Evolutionary conservation across 2,888 invertebrate genomes (phyloP), one percentile per base, ranked within the genome.

Genomic region (Plebejus argus): DNA sequence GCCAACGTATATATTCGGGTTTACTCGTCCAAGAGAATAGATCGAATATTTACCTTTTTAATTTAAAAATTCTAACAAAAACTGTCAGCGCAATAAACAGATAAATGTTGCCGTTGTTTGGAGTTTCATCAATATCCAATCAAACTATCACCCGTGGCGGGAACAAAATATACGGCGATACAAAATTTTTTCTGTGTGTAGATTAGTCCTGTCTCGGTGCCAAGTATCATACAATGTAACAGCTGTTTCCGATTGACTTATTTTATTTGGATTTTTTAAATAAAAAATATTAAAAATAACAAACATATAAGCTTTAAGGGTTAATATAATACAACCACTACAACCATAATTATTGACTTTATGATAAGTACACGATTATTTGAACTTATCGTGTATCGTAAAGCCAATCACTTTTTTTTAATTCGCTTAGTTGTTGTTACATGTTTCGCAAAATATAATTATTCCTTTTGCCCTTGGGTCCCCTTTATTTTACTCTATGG

Each of bases 51-150:
- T 28, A 66, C 28, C 12, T 66, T 66, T 45, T 66, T 33, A 66
- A 66, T 66, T 66, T 33, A 28, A 74, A 74, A 74, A 74, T 15
- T 23, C 66, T 66, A 66, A 18, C 23, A 53, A 74, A 74, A 74
- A 74, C 74, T 74, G 74, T 53, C 74, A 28, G 20, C 33, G 74
- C 74, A 74, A 53, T 74, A 74, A 74, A 74, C 74, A 74, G 49
- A 74, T 74, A 74, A 74, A 74, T 15, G 74, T 6, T 28, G 74
- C 74, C 74, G 53, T 74, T 74, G 74, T 74, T 49, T 74, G 74
- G 49, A 49, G 74, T 74, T 74, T 74, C 74, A 74, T 74, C 74
- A 53, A 74, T 74, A 74, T 74, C 74, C 74, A 74, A 74, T 53
- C 53, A 74, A 74, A 74, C 74, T 74, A 74, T 74, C 74, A 74